Evolutionary conservation across 2,888 invertebrate species (phyloP).

Genomic region (Sussaba pulchella): DNA sequence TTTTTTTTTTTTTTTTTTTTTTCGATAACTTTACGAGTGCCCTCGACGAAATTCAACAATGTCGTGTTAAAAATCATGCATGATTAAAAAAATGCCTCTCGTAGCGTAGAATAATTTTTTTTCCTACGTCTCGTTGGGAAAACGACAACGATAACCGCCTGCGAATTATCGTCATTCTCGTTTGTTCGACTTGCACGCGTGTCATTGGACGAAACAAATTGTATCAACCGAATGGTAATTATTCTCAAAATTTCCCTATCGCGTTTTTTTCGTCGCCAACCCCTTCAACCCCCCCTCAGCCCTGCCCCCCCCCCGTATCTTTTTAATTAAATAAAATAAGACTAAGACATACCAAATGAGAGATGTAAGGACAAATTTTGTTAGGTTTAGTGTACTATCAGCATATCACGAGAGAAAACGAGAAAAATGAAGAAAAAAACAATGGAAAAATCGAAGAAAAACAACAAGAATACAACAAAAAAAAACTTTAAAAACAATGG

Average conservation of each 20-base stretch:
- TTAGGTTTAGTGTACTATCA: slow-evolving; percentile 80
- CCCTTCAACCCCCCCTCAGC: slow-evolving; percentile 25
- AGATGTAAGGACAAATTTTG: slow-evolving; percentile 82
- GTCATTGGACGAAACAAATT: slow-evolving; percentile 70
- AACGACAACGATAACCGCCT: slow-evolving; percentile 77
- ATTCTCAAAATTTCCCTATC: slow-evolving; percentile 53
- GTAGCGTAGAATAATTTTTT: slow-evolving; percentile 35
- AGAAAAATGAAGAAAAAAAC: slow-evolving; percentile 64
- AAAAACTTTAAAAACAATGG: slow-evolving; percentile 33
- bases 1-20: too few relatives aligned
- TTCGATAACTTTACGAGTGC: slow-evolving; percentile 80
- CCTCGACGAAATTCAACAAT: slow-evolving; percentile 68
- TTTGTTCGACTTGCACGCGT: slow-evolving; percentile 75
- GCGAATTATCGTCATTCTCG: slow-evolving; percentile 74
- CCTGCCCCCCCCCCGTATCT: slow-evolving; percentile 68
- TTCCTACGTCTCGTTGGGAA: slow-evolving; percentile 43
- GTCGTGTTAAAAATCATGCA: slow-evolving; percentile 36
- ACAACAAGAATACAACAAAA: slow-evolving; percentile 29
- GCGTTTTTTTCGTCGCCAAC: slow-evolving; percentile 57
- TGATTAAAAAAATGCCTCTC: slow-evolving; percentile 46
- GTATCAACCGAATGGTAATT: slow-evolving; percentile 75
- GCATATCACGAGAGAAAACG: slow-evolving; percentile 82
- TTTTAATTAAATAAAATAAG: slow-evolving; percentile 79
- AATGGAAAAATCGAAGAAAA: slow-evolving; percentile 36
- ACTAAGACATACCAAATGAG: slow-evolving; percentile 84